A percentile compares a stretch with the other conserved stretches of the same genome.
These are phyloP conservation scores for Neoitamus cyanurus DNA, from an alignment of 2,888 invertebrate genomes.

Conservation along the genomic window DNA sequence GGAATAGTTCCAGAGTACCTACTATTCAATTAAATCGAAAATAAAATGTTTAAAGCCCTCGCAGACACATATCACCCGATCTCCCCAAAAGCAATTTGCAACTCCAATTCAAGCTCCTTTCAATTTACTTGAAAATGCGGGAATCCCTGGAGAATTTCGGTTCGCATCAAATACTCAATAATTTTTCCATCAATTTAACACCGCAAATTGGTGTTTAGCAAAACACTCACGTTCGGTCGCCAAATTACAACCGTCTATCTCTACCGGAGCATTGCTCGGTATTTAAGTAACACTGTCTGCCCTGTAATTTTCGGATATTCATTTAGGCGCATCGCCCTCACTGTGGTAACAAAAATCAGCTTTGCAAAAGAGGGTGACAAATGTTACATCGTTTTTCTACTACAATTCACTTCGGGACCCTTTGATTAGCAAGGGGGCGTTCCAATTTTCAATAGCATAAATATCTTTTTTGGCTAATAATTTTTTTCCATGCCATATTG, in stretches of 20 bases:
- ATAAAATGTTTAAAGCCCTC: not conserved
- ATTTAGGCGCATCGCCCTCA: not conserved
- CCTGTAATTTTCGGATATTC: slow-evolving; percentile 42
- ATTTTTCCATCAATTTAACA: slow-evolving; percentile 26
- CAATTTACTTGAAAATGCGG: not conserved
- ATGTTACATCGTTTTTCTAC: not conserved
- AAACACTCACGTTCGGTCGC: slow-evolving; percentile 25
- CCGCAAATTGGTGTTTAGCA: slow-evolving; percentile 10
- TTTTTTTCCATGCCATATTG: too few relatives aligned
- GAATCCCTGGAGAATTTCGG: not conserved
- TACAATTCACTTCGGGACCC: not conserved
- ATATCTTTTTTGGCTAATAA: too few relatives aligned
- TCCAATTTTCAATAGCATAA: too few relatives aligned
- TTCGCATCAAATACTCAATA: not conserved
- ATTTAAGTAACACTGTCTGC: slow-evolving; percentile 22
- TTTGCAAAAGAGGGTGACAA: not conserved
- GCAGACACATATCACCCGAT: not conserved
- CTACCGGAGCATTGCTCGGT: not conserved
- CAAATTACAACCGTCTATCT: slow-evolving; percentile 13
- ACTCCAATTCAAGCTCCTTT: not conserved
- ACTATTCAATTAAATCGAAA: not conserved
- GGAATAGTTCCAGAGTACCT: not conserved
- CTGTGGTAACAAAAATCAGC: not conserved
- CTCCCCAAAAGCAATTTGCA: not conserved
- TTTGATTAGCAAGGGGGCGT: not conserved